Percentiles rank a stretch among this genome's conserved stretches.
phyloP scores from a whole-genome alignment of 2,888 invertebrate species.

The Phytoseiulus persimilis region DNA sequence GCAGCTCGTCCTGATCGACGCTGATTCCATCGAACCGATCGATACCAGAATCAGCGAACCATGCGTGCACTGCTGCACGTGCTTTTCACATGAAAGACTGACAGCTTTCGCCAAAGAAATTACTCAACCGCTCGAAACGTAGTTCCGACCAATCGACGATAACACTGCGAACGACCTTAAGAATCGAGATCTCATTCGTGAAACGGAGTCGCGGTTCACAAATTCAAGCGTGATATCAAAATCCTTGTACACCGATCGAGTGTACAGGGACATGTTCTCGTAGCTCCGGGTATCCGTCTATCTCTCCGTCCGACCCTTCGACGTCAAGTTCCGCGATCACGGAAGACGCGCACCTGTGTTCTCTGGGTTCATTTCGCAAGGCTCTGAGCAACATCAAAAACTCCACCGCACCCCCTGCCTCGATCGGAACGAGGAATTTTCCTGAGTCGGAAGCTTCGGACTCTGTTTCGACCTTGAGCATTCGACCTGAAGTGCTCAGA shows the following conservation, averaged over 20 bases:
- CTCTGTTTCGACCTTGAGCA: too few species aligned
- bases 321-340: not conserved
- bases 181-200: not conserved
- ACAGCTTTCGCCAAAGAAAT: not conserved
- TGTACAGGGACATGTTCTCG: not conserved
- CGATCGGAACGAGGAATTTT: too few species aligned
- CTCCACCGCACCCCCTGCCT: too few species aligned
- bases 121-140: not conserved
- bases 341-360: too few species aligned
- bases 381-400: too few species aligned
- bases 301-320: not conserved
- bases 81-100: too few species aligned
- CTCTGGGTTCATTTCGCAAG: too few species aligned
- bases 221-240: not conserved
- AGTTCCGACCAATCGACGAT: not conserved
- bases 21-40: too few species aligned
- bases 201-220: not conserved
- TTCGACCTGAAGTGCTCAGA: not conserved
- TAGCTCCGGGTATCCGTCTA: not conserved
- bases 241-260: not conserved
- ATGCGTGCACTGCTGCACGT: too few species aligned
- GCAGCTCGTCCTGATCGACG: too few species aligned
- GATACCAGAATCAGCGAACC: too few species aligned
- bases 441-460: too few species aligned
- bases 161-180: not conserved